Evolutionary conservation across 2,113 vertebrate species (phyloP).

Genomic region (Agapornis roseicollis): DNA sequence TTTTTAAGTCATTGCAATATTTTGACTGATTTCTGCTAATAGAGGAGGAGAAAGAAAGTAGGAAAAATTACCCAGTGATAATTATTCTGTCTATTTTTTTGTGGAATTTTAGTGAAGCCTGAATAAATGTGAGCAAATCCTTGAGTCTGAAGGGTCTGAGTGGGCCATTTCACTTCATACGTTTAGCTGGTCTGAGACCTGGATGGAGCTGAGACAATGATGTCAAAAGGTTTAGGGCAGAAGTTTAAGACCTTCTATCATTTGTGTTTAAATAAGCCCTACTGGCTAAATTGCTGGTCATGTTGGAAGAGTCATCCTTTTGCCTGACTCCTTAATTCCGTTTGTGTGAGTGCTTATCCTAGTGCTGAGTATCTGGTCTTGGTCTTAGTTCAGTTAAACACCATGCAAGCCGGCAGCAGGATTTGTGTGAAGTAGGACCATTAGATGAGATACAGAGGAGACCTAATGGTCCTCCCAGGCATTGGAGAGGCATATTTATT

Average conservation of each 20-base stretch:
- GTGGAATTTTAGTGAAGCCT: background rate
- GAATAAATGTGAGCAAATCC: background rate
- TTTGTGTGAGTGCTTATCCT: background rate
- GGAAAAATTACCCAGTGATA: background rate
- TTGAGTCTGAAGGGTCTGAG: background rate
- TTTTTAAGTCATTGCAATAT: background rate
- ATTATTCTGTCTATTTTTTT: conserved; percentile 4
- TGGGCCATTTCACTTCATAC: background rate
- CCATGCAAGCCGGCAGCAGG: fast-evolving
- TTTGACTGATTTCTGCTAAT: conserved; percentile 13
- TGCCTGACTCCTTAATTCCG: fast-evolving
- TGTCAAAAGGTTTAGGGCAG: background rate
- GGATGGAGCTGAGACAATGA: background rate
- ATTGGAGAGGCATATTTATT: background rate
- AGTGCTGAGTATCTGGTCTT: background rate
- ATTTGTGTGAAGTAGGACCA: background rate
- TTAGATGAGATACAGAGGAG: background rate
- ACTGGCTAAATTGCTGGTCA: background rate
- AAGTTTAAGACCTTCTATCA: background rate
- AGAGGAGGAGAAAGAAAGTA: background rate
- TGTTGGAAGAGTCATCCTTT: background rate
- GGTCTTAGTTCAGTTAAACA: background rate
- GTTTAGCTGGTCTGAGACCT: background rate
- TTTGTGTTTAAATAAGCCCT: background rate
- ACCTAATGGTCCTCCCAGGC: background rate